Evolutionary conservation across 2,888 invertebrate species (phyloP).

Genomic region (Amphipyra berbera): DNA sequence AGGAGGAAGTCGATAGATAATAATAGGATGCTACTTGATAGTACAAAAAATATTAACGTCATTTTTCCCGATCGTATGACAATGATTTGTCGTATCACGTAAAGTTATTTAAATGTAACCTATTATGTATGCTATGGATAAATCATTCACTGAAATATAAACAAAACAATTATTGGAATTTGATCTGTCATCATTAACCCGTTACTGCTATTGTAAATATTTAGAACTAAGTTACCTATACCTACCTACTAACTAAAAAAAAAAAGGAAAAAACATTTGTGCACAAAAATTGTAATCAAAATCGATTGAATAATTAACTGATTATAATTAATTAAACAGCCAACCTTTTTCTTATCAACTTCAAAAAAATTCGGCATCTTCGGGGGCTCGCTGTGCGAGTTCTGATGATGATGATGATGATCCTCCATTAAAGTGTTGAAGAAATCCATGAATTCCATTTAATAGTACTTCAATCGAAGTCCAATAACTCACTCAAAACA

Average conservation of each 20-base stretch:
- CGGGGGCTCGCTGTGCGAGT: constrained; percentile 74
- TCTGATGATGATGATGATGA: constrained; percentile 66
- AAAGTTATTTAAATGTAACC: not conserved
- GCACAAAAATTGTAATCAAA: not conserved
- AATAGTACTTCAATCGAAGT: constrained; percentile 61
- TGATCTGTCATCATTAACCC: not conserved
- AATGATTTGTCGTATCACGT: not conserved
- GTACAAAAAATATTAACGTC: constrained; percentile 10
- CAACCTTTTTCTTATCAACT: constrained; percentile 86
- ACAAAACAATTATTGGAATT: not conserved
- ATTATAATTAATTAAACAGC: constrained; percentile 26
- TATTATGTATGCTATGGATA: not conserved
- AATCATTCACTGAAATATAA: not conserved
- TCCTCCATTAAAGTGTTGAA: constrained; percentile 82
- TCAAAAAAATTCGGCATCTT: constrained; percentile 87
- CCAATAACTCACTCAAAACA: constrained; percentile 68
- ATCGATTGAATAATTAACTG: not conserved
- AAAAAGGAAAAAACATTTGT: no score
- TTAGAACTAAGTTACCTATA: not conserved
- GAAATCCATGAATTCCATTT: constrained; percentile 86
- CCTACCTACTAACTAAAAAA: no score
- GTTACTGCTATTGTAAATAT: not conserved
- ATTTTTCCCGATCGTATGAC: not conserved
- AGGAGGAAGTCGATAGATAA: constrained; percentile 41
- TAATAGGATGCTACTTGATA: constrained; percentile 20